A percentile compares a stretch with the other conserved stretches of the same genome.
phyloP scores from a whole-genome alignment of 1,140 invertebrate species.

The Drosophila elegans region DNA sequence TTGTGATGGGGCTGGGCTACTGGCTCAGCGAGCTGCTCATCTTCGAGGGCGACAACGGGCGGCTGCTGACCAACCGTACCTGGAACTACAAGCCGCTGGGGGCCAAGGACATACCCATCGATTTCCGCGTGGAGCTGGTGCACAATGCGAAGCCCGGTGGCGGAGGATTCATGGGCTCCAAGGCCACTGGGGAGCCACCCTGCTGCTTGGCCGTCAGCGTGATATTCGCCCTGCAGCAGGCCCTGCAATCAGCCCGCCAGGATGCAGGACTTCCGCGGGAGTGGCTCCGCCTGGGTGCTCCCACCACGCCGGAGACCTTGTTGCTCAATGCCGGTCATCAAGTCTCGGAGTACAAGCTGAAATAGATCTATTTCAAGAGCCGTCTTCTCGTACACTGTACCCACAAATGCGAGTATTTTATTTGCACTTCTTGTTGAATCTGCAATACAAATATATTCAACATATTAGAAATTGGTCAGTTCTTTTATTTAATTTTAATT shows the following conservation, averaged over 20 bases:
- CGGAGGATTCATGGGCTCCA: conserved; percentile 90
- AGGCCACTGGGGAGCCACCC: conserved; percentile 93
- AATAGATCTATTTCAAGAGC: conserved; percentile 15
- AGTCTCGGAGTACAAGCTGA: conserved; percentile 53
- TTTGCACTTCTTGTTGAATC: too few species aligned
- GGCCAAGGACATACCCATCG: conserved; percentile 93
- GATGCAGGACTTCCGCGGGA: conserved; percentile 86
- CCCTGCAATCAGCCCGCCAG: conserved; percentile 88
- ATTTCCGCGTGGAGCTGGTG: conserved; percentile 91
- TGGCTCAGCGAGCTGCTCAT: conserved; percentile 91
- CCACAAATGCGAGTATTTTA: too few species aligned
- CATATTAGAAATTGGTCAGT: too few species aligned
- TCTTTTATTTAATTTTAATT: too few species aligned
- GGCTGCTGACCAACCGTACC: conserved; percentile 90
- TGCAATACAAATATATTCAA: too few species aligned
- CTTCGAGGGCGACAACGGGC: conserved; percentile 85
- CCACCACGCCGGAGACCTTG: conserved; percentile 85
- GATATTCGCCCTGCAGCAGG: conserved; percentile 90
- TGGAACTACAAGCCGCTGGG: conserved; percentile 95
- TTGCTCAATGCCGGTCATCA: conserved; percentile 77
- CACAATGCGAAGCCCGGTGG: conserved; percentile 87
- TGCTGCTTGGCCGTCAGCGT: conserved; percentile 88
- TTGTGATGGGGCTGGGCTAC: conserved; percentile 94
- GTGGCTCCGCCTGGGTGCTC: conserved; percentile 86
- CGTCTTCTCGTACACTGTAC: too few species aligned